Percentiles rank a stretch among this genome's conserved stretches.
Evolutionary conservation across 1,140 invertebrate species (phyloP).

Genomic region (Himalopsyche phryganea): DNA sequence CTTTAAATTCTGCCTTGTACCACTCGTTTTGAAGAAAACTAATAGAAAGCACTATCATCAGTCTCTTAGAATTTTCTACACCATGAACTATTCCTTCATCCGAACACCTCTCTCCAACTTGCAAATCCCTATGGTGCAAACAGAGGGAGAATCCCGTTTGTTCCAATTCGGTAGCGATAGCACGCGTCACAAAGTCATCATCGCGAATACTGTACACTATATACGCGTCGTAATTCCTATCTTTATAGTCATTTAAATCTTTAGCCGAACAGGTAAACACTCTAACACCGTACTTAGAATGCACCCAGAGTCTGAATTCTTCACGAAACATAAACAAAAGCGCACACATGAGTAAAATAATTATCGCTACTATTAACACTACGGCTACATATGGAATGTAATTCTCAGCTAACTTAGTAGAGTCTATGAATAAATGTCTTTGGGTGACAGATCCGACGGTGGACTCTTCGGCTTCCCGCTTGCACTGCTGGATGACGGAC

Average conservation of each 20-base stretch:
- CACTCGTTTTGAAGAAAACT: conserved; percentile 73
- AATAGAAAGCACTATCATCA: conserved; percentile 71
- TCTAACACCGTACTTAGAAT: conserved; percentile 82
- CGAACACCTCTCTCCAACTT: conserved; percentile 62
- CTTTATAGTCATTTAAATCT: conserved; percentile 51
- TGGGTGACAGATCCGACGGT: conserved; percentile 52
- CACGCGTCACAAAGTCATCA: conserved; percentile 74
- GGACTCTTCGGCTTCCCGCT: conserved; percentile 43
- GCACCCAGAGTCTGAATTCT: conserved; percentile 83
- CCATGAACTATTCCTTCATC: conserved; percentile 73
- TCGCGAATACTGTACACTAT: conserved; percentile 83
- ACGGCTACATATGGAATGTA: conserved; percentile 81
- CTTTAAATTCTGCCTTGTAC: conserved; percentile 67
- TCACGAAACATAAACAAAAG: conserved; percentile 80
- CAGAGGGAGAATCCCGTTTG: conserved; percentile 68
- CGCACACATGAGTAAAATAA: conserved; percentile 70
- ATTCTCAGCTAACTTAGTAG: conserved; percentile 52
- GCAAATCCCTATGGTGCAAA: conserved; percentile 77
- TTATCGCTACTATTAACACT: conserved; percentile 68
- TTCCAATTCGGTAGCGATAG: conserved; percentile 76
- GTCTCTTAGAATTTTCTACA: conserved; percentile 68
- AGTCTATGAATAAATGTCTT: conserved; percentile 53
- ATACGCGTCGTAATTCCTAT: conserved; percentile 80
- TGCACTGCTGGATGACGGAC: conserved; percentile 46
- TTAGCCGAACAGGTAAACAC: conserved; percentile 66